Conservation (phyloP, 2,888 invertebrate species). For the Xestia sexstrigata region DNA sequence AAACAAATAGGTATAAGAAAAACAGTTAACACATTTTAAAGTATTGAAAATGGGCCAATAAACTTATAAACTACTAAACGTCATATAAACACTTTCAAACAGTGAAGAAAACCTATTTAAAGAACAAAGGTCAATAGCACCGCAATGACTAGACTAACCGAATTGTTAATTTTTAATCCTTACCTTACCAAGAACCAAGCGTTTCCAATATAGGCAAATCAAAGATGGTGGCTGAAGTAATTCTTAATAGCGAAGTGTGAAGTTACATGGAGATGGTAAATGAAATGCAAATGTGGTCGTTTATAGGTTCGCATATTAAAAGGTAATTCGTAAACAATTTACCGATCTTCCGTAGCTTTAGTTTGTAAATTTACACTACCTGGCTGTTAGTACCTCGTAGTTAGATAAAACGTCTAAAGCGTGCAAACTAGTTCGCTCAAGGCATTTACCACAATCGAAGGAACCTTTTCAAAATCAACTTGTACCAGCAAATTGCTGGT, state of each 20-base stretch:
- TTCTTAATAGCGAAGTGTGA: neutral
- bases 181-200: conserved; percentile 20
- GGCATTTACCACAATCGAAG: conserved; percentile 33
- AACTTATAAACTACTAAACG: conserved; percentile 8
- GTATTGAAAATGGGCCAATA: conserved; percentile 20
- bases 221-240: neutral
- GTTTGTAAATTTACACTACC: conserved; percentile 31
- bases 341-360: conserved; percentile 16
- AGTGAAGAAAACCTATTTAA: conserved; percentile 35
- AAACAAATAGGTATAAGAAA: neutral
- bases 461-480: conserved; percentile 27
- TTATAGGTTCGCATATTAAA: conserved; percentile 19
- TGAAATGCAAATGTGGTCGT: neutral
- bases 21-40: neutral
- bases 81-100: conserved; percentile 8
- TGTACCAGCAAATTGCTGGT: conserved; percentile 1
- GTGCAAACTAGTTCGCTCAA: conserved; percentile 38
- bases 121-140: conserved; percentile 67
- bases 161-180: conserved; percentile 74
- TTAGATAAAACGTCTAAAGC: conserved; percentile 41
- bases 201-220: conserved; percentile 1
- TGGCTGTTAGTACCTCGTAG: conserved; percentile 19
- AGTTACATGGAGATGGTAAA: neutral
- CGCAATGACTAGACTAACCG: conserved; percentile 70
- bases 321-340: conserved; percentile 46